Base-by-base conservation (phyloP, 2,888 invertebrate species). In the Hydroisotoma schaefferi region DNA sequence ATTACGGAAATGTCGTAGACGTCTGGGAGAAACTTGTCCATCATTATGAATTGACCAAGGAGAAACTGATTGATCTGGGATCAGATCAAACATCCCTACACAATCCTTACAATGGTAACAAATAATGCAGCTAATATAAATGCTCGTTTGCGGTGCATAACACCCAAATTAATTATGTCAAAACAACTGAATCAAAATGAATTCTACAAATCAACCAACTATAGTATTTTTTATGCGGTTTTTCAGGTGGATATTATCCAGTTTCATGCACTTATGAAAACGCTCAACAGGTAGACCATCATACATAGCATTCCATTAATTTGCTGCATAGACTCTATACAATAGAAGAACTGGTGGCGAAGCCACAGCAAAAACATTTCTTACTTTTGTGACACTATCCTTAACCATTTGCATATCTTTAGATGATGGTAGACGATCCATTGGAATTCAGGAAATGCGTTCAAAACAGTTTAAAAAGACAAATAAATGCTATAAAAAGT, bases 21-120 rank as follows among this genome's bases (percentile, higher is more conserved):
- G 67, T 76, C 22, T 76, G 82, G 83, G 82, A 83, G 72, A 72
- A 79, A 43, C 71, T 84, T 40, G 80, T 77, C 10, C 72, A 75
- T 15, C 81, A 81, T 59, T 78, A 77, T 65, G 75, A 80, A 40
- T 70, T 67, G 18, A 81, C 79, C 2, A 80, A 80, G 6, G 82
- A 83, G 46, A 69, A 79, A n/a, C 73, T 84, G 27, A 82, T 78
- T 0, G 83, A 84, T 44, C 74, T 84, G 18, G 84, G 82, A 1
- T 82, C 82, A 1, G 84, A 84, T 73, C 84, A 84, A 74, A 84
- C 84, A 0, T 83, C 82, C 0, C 81, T 81, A 53, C 84, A 84
- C 73, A 82, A 82, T 71, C 82, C 83, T 0, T 83, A 78, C 74
- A 77, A 78, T 46, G 84, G 40, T 40, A n/a, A n/a, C n/a, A n/a